phyloP scores from a whole-genome alignment of 1,140 invertebrate genomes.

The Drosophila ambigua region DNA sequence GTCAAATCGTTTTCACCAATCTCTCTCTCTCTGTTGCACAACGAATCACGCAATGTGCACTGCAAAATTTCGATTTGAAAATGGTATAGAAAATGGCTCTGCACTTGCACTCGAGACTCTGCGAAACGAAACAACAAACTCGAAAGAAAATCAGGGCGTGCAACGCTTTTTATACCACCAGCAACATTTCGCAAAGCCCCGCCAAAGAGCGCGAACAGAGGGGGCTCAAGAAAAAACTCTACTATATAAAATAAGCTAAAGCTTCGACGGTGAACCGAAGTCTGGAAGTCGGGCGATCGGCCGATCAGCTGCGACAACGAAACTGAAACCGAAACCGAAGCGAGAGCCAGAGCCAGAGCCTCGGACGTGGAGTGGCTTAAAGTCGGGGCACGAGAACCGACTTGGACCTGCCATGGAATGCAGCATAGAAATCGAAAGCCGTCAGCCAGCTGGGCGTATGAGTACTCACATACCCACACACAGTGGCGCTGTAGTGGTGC shows the following conservation, averaged over 20 bases:
- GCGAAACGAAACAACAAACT: slow-evolving; percentile 82
- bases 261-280: slow-evolving; percentile 57
- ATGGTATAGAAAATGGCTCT: slow-evolving; percentile 38
- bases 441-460: slow-evolving; percentile 31
- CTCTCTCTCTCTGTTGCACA: slow-evolving; percentile 49
- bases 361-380: neutral
- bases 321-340: slow-evolving; percentile 48
- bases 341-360: slow-evolving; percentile 40
- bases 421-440: slow-evolving; percentile 74
- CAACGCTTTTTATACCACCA: slow-evolving; percentile 83
- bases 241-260: slow-evolving; percentile 37
- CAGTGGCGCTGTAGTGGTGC: neutral
- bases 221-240: slow-evolving; percentile 9
- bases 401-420: slow-evolving; percentile 60
- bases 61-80: neutral
- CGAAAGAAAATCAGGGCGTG: slow-evolving; percentile 83
- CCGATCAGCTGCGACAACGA: slow-evolving; percentile 61
- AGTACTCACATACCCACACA: slow-evolving; percentile 15
- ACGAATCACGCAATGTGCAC: slow-evolving; percentile 16
- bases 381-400: slow-evolving; percentile 49
- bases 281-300: slow-evolving; percentile 35
- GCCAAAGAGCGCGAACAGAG: slow-evolving; percentile 25
- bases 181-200: slow-evolving; percentile 59
- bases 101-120: slow-evolving; percentile 83
- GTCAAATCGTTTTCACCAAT: slow-evolving; percentile 74